Base-by-base conservation (phyloP, 2,797 vertebrate species). In the Sciurus vulgaris region DNA sequence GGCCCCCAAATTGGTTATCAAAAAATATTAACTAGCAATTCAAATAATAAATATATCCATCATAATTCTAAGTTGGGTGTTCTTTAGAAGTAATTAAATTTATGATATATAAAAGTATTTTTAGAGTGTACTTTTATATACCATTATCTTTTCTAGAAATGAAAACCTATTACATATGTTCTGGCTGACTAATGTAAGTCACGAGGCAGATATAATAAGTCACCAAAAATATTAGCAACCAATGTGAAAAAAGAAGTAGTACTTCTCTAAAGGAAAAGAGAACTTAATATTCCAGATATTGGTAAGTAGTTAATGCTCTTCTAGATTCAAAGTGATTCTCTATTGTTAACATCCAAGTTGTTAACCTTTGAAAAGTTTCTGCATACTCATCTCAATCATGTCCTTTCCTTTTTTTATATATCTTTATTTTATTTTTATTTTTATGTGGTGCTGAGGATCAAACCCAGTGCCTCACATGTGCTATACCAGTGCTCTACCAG, bases 21-120 rank as follows among this genome's bases (percentile, higher is more conserved):
- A 86, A 91, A 54, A 41, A 28, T 63, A 91, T 51, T 38, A 91
- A 70, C n/a, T 94, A 84, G 28, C 5, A 86, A 73, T 92, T 92
- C 26, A 86, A 61, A 76, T 67, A 79, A 86, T 73, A 89, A 96
- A 93, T 56, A 15, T 6, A 24, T 24, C 61, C 13, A 63, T 73
- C 7, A 24, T 61, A 72, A 88, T 83, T 93, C 90, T 61, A 93
- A 81, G 0, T 63, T 88, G 70, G 44, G 76, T 24, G 73, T 41
- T 82, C 10, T 30, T 82, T 18, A 41, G 12, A 92, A 24, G 7
- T 89, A 93, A 85, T 61, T 93, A 92, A 78, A 84, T 76, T 35
- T 51, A 87, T 54, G 15, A 82, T 54, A 67, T n/a, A 51, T 86
- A 41, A 85, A 86, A 89, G 56, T 41, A 90, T 47, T 89, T 85